Evolutionary conservation across 2,797 vertebrate genomes (phyloP).

Genomic region (Eidolon dupreanum): DNA sequence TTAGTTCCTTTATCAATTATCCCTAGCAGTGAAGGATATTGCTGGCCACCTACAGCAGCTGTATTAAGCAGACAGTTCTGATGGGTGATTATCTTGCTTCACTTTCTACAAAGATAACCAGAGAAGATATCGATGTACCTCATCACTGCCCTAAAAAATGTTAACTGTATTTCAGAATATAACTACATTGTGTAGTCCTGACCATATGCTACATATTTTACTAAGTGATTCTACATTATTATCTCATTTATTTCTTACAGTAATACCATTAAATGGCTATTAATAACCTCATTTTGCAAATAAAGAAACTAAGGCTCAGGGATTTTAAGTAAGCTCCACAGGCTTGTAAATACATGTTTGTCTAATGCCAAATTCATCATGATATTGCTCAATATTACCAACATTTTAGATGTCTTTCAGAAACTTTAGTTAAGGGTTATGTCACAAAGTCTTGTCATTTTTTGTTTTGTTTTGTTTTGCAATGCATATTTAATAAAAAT

Average conservation of each 20-base stretch:
- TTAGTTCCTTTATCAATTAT: neutral
- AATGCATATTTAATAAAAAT: neutral
- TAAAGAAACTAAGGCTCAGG: neutral
- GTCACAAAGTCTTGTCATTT: neutral
- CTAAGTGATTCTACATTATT: neutral
- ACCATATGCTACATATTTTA: too few species aligned
- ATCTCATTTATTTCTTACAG: neutral
- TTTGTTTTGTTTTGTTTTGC: neutral
- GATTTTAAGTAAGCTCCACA: neutral
- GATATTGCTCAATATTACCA: neutral
- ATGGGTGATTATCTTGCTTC: neutral
- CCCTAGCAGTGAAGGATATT: neutral
- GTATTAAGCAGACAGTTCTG: neutral
- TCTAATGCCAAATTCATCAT: neutral
- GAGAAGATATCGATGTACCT: neutral
- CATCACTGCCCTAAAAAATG: neutral
- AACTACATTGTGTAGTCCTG: neutral
- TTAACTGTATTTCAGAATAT: neutral
- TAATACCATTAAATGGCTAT: neutral
- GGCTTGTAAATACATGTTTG: neutral
- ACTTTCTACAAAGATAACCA: neutral
- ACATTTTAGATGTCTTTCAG: neutral
- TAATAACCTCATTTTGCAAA: neutral
- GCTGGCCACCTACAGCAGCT: neutral
- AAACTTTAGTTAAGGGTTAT: neutral